Percentiles rank a stretch among this genome's conserved stretches.
These are phyloP conservation scores for Aplysina aerophoba DNA, from an alignment of 37 sponge, comb jelly and placozoan genomes.

Conservation along the genomic window DNA sequence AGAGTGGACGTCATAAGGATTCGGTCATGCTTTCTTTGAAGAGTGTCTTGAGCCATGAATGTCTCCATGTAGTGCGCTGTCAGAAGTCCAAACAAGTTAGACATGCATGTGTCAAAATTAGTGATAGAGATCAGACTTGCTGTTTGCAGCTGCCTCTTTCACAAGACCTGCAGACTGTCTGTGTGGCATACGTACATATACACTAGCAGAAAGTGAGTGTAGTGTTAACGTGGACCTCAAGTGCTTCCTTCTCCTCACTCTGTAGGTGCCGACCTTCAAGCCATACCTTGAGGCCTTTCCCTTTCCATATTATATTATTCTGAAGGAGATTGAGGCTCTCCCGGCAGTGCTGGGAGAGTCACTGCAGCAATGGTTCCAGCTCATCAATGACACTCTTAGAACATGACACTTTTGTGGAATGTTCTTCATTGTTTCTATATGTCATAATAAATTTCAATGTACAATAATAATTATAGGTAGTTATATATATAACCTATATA, in stretches of 20 bases:
- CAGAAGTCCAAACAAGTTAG: no score
- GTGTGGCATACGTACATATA: not conserved
- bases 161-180: not conserved
- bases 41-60: no score
- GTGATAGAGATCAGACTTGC: no score
- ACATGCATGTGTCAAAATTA: no score
- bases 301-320: conserved; percentile 95
- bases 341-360: conserved; percentile 86
- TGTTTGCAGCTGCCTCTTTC: not conserved
- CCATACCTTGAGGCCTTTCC: conserved; percentile 95
- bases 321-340: conserved; percentile 82
- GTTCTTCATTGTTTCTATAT: no score
- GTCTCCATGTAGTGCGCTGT: no score
- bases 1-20: no score
- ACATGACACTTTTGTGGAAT: no score
- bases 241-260: not conserved
- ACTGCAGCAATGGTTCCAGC: conserved; percentile 95
- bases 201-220: not conserved
- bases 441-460: no score
- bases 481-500: no score
- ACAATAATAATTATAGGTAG: no score
- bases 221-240: not conserved
- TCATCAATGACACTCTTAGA: conserved; percentile 33
- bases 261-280: conserved; percentile 66
- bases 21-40: no score